phyloP scores from a whole-genome alignment of 1,140 invertebrate species.

The Teleogryllus occipitalis region DNA sequence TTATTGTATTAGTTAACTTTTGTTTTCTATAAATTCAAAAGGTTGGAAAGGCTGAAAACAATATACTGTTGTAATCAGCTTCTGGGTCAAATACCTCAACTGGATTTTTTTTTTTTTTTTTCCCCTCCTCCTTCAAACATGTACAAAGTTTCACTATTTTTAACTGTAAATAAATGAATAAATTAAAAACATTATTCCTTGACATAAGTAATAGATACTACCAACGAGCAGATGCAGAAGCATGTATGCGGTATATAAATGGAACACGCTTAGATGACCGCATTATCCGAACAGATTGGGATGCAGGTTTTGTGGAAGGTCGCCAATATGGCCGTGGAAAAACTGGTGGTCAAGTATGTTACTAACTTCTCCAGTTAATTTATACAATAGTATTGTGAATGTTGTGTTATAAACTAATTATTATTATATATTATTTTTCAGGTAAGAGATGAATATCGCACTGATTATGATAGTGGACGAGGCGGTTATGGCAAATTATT shows the following conservation, averaged over 20 bases:
- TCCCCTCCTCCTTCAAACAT: too few species aligned
- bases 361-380: not conserved
- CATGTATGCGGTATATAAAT: conserved; percentile 94
- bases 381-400: not conserved
- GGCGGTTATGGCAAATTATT: conserved; percentile 96
- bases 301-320: conserved; percentile 97
- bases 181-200: conserved; percentile 15
- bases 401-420: not conserved
- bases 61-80: too few species aligned
- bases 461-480: conserved; percentile 91
- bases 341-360: conserved; percentile 88
- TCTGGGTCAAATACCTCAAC: too few species aligned
- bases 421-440: conserved; percentile 34
- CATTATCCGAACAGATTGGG: conserved; percentile 97
- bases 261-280: conserved; percentile 94
- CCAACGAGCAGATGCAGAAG: conserved; percentile 76
- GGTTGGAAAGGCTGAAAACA: too few species aligned
- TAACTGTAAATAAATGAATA: too few species aligned
- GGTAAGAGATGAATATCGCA: conserved; percentile 97
- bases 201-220: conserved; percentile 57
- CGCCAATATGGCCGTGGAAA: conserved; percentile 97
- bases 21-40: not conserved
- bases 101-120: too few species aligned
- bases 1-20: not conserved
- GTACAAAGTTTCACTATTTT: too few species aligned